A percentile compares a stretch with the other conserved stretches of the same genome.
Evolutionary conservation across 2,797 vertebrate genomes (phyloP).

Genomic region (Carapus acus): DNA sequence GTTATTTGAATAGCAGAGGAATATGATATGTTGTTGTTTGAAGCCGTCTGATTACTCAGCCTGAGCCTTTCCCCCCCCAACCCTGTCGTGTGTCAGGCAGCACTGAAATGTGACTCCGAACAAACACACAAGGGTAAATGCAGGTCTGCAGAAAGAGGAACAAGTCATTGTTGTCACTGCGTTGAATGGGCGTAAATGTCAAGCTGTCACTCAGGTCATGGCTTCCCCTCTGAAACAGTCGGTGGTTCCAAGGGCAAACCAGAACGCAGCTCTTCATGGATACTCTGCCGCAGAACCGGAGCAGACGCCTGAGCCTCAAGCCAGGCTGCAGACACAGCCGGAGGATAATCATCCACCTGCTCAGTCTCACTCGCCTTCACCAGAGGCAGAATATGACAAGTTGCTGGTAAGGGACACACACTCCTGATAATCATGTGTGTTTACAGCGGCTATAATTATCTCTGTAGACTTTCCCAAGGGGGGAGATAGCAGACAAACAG

Average conservation of each 20-base stretch:
- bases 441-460: too few relatives aligned
- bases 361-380: slow-evolving; percentile 67
- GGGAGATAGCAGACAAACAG: neutral
- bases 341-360: slow-evolving; percentile 21
- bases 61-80: neutral
- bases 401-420: slow-evolving; percentile 65
- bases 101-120: slow-evolving; percentile 47
- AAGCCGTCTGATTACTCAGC: neutral
- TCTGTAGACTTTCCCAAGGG: neutral
- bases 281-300: slow-evolving; percentile 9
- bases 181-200: slow-evolving; percentile 38
- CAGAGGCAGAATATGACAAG: slow-evolving; percentile 79
- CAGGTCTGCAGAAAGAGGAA: slow-evolving; percentile 57
- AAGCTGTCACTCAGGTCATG: slow-evolving; percentile 46
- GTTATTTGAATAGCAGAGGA: slow-evolving; percentile 11
- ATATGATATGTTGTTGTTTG: slow-evolving; percentile 3
- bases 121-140: slow-evolving; percentile 32
- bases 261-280: slow-evolving; percentile 5
- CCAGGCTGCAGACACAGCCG: slow-evolving; percentile 18
- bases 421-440: neutral
- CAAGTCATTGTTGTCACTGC: slow-evolving; percentile 23
- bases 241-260: slow-evolving; percentile 43
- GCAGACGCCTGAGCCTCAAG: slow-evolving; percentile 12
- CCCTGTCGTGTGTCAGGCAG: slow-evolving; percentile 27
- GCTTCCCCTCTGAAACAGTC: slow-evolving; percentile 62